These are phyloP conservation scores for Dicerorhinus sumatrensis DNA, from an alignment of 2,113 vertebrate genomes.

Conservation along the genomic window DNA sequence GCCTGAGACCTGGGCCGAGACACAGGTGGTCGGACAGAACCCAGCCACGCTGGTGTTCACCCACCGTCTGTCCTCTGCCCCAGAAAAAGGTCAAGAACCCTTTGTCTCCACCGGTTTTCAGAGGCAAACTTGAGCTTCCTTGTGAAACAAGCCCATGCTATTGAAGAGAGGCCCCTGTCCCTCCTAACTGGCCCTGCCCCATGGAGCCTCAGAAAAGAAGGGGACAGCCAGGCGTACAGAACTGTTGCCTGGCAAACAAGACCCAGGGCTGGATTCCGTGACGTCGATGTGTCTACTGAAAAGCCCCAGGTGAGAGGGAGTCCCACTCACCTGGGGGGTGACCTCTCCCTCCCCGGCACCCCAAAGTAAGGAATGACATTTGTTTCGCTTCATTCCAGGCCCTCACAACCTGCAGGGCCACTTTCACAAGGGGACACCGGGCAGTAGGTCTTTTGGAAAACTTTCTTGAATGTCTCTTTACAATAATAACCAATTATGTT, in stretches of 20 bases:
- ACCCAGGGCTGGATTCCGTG: not conserved
- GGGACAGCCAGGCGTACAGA: not conserved
- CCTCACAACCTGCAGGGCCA: not conserved
- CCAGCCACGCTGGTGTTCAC: too few species aligned
- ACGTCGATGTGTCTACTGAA: not conserved
- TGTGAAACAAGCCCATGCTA: not conserved
- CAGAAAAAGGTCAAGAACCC: not conserved
- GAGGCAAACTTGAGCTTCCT: not conserved
- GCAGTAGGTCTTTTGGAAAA: not conserved
- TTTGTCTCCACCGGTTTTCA: not conserved
- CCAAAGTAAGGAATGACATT: fast-evolving
- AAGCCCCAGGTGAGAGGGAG: too few species aligned
- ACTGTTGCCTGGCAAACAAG: not conserved
- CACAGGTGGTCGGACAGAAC: fast-evolving
- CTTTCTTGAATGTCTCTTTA: not conserved
- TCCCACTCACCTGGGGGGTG: fast-evolving
- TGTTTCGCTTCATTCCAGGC: not conserved
- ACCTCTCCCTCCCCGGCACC: not conserved
- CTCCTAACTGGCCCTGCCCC: not conserved
- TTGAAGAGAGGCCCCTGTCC: not conserved
- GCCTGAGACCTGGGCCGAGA: not conserved
- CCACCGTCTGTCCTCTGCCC: not conserved
- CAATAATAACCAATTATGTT: not conserved
- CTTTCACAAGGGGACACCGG: not conserved
- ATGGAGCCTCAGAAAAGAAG: not conserved